phyloP scores from a whole-genome alignment of 2,113 vertebrate species.

The Noturus placidus region DNA sequence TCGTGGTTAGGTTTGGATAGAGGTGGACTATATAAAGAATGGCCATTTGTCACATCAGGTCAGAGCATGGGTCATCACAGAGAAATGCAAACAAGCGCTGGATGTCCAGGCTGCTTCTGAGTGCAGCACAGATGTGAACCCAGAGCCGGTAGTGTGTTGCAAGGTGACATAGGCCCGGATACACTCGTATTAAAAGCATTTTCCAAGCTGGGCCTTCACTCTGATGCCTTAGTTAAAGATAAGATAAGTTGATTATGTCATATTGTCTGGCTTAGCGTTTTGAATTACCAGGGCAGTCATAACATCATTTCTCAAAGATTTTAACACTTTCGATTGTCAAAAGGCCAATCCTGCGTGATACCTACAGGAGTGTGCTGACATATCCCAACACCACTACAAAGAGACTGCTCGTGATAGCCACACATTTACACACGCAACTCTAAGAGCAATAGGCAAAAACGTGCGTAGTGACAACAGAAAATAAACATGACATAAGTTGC shows the following conservation, averaged over 20 bases:
- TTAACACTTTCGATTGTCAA: not conserved
- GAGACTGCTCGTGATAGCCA: not conserved
- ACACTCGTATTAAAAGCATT: slow-evolving; percentile 61
- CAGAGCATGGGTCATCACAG: slow-evolving; percentile 58
- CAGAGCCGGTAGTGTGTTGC: slow-evolving; percentile 56
- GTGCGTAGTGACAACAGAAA: slow-evolving; percentile 58
- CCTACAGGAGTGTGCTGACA: not conserved
- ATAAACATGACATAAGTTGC: slow-evolving; percentile 61
- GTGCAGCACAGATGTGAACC: slow-evolving; percentile 60
- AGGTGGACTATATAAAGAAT: slow-evolving; percentile 48
- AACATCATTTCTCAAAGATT: not conserved
- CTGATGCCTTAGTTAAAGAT: slow-evolving; percentile 56
- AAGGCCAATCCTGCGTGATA: not conserved
- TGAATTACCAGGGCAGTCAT: slow-evolving; percentile 47
- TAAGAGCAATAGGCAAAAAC: slow-evolving; percentile 25
- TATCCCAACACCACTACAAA: not conserved
- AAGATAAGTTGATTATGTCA: slow-evolving; percentile 55
- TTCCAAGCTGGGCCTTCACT: slow-evolving; percentile 66
- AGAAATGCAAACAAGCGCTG: slow-evolving; percentile 67
- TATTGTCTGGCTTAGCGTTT: slow-evolving; percentile 49
- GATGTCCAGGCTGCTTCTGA: slow-evolving; percentile 27
- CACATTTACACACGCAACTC: slow-evolving; percentile 18
- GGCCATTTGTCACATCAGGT: slow-evolving; percentile 48
- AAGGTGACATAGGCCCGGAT: slow-evolving; percentile 65
- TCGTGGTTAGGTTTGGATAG: slow-evolving; percentile 32